phyloP scores from a whole-genome alignment of 1,140 invertebrate species.

The Chlorops oryzae region DNA sequence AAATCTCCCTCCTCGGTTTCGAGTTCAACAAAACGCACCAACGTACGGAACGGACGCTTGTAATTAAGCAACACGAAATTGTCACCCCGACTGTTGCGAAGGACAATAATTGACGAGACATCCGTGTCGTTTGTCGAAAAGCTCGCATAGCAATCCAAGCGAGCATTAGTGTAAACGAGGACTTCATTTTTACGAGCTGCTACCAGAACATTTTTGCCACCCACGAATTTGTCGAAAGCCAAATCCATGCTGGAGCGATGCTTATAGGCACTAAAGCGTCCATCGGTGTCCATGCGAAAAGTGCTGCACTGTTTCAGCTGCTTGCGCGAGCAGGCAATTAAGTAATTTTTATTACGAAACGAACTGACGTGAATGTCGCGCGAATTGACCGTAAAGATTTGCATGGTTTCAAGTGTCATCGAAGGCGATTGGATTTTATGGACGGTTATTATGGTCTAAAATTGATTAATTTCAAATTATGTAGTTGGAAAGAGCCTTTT shows the following conservation, averaged over 20 bases:
- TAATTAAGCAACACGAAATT: conserved; percentile 29
- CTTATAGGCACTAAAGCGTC: conserved; percentile 27
- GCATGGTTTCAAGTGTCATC: conserved; percentile 20
- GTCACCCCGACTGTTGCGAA: conserved; percentile 26
- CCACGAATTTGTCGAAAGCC: conserved; percentile 23
- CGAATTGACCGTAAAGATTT: conserved; percentile 29
- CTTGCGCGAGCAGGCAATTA: conserved; percentile 25
- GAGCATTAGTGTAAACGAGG: conserved; percentile 28
- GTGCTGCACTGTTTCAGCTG: conserved; percentile 17
- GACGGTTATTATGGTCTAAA: conserved; percentile 25
- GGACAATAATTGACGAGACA: conserved; percentile 20
- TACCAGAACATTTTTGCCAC: conserved; percentile 22
- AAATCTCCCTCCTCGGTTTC: conserved; percentile 2
- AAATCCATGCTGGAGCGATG: conserved; percentile 21
- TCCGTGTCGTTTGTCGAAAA: conserved; percentile 17
- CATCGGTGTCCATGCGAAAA: conserved; percentile 32
- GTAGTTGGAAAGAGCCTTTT: neutral
- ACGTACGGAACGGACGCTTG: neutral
- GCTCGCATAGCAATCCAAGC: conserved; percentile 36
- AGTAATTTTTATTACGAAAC: conserved; percentile 26
- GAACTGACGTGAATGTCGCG: conserved; percentile 19
- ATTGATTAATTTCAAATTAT: neutral
- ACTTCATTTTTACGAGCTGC: conserved; percentile 26
- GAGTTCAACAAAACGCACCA: conserved; percentile 36
- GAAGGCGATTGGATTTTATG: conserved; percentile 20